These are phyloP conservation scores for Dufourea novaeangliae DNA, from an alignment of 1,140 invertebrate species.

Conservation along the genomic window DNA sequence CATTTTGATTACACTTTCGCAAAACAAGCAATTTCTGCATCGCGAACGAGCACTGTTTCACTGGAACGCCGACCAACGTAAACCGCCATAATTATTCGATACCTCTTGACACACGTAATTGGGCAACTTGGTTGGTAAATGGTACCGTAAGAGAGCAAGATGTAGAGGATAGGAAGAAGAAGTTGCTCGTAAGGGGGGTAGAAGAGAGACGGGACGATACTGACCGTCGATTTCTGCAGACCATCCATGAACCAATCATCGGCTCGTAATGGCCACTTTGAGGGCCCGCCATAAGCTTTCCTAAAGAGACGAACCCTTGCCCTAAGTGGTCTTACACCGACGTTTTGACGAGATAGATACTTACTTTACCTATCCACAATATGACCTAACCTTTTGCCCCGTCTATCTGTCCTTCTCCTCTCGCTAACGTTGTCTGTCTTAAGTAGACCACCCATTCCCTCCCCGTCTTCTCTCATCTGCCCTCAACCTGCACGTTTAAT, in stretches of 20 bases:
- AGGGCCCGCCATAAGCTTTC: constrained; percentile 75
- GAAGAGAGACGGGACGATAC: constrained; percentile 37
- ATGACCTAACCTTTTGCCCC: constrained; percentile 67
- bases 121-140: constrained; percentile 69
- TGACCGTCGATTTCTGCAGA: constrained; percentile 66
- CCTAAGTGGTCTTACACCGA: constrained; percentile 75
- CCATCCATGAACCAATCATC: constrained; percentile 65
- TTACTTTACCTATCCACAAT: constrained; percentile 73
- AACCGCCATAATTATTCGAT: constrained; percentile 68
- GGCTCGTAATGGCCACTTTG: constrained; percentile 79
- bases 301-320: constrained; percentile 71
- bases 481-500: constrained; percentile 55
- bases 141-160: constrained; percentile 64
- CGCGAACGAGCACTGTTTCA: constrained; percentile 23
- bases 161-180: constrained; percentile 43
- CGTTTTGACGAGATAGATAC: constrained; percentile 70
- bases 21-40: constrained; percentile 24
- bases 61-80: constrained; percentile 36
- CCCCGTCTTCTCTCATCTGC: not conserved
- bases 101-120: constrained; percentile 72
- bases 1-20: not conserved
- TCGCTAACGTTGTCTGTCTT: constrained; percentile 10
- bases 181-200: constrained; percentile 2
- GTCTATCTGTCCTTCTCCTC: constrained; percentile 7
- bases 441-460: constrained; percentile 26